Conservation (phyloP, 92 coral and sea anemone genomes). For the Desmophyllum pertusum region DNA sequence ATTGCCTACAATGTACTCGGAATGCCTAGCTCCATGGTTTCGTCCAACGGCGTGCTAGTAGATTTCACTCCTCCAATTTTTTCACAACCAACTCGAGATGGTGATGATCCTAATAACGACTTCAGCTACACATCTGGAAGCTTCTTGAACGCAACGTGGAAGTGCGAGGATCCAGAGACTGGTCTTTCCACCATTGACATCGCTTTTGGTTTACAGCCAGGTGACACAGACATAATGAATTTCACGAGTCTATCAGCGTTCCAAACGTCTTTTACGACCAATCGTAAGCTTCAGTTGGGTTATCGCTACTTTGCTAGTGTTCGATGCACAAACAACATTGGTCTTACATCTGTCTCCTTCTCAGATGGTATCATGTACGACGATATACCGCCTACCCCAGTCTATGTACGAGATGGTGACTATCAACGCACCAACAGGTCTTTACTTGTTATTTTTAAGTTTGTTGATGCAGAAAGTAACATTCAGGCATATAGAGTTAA, state of each 20-base stretch:
- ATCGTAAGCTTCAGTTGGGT: slow-evolving; percentile 44
- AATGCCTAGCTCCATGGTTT: slow-evolving; percentile 63
- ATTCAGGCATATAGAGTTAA: slow-evolving; percentile 48
- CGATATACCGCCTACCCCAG: slow-evolving; percentile 59
- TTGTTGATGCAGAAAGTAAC: slow-evolving; percentile 80
- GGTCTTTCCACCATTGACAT: slow-evolving; percentile 44
- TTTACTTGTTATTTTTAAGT: slow-evolving; percentile 55
- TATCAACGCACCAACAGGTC: slow-evolving; percentile 32
- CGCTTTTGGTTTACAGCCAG: slow-evolving; percentile 85
- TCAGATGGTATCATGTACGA: slow-evolving; percentile 76
- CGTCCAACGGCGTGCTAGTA: slow-evolving; percentile 79
- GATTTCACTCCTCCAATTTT: slow-evolving; percentile 82
- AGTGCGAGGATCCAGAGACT: slow-evolving; percentile 70
- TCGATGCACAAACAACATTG: slow-evolving; percentile 76
- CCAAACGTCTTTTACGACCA: slow-evolving; percentile 38
- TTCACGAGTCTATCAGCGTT: slow-evolving; percentile 49
- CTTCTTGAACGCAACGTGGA: slow-evolving; percentile 63
- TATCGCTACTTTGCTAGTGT: slow-evolving; percentile 80
- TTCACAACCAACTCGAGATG: slow-evolving; percentile 55
- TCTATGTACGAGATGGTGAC: slow-evolving; percentile 62
- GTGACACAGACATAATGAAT: slow-evolving; percentile 53
- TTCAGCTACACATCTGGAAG: slow-evolving; percentile 35
- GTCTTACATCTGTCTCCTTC: slow-evolving; percentile 48
- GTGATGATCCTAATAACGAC: slow-evolving; percentile 23
- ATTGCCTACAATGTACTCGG: slow-evolving; percentile 75